phyloP scores from a whole-genome alignment of 2,113 vertebrate species.

The Serilophus lunatus region DNA sequence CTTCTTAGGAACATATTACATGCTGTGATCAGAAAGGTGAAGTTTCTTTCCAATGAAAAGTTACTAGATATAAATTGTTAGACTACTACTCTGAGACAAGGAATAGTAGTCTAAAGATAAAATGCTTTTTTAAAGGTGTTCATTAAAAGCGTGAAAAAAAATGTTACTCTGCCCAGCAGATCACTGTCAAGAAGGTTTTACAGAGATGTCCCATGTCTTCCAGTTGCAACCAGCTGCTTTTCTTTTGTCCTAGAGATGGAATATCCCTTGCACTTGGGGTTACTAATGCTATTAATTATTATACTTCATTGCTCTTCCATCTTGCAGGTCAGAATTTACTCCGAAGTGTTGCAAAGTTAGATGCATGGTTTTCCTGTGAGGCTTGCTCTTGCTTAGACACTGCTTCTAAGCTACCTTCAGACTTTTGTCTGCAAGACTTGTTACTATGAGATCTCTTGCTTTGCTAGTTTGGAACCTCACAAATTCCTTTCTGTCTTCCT shows the following conservation, averaged over 20 bases:
- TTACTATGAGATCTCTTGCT: background rate
- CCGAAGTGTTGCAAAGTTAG: background rate
- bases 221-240: background rate
- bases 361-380: background rate
- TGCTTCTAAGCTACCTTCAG: background rate
- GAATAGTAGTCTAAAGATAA: background rate
- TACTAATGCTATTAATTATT: background rate
- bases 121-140: background rate
- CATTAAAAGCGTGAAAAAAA: background rate
- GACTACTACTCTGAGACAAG: background rate
- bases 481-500: background rate
- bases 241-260: background rate
- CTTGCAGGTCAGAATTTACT: background rate
- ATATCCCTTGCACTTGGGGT: background rate
- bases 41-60: background rate
- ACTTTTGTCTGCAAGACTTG: background rate
- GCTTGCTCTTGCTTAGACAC: background rate
- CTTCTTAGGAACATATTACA: background rate
- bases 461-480: background rate
- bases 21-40: background rate
- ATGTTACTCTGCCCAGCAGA: background rate
- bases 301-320: background rate
- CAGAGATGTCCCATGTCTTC: background rate
- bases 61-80: background rate
- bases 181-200: background rate